Evolutionary conservation across 2,797 vertebrate genomes (phyloP), one percentile per base, ranked within the genome.

Genomic region (Smutsia gigantea): DNA sequence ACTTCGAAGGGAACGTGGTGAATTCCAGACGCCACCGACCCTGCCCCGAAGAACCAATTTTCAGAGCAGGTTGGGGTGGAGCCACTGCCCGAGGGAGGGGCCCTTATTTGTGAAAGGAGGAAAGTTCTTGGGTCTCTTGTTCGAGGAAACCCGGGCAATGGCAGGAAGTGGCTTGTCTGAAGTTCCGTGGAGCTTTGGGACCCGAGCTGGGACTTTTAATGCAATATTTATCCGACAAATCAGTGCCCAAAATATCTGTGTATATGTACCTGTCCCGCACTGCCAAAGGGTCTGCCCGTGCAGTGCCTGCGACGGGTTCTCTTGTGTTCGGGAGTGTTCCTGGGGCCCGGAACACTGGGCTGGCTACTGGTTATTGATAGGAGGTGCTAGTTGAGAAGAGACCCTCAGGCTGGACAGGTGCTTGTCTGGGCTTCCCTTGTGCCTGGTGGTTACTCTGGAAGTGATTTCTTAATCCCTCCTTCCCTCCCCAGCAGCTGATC

Each of bases 131-230:
- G 14, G 53, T 63, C 46, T 46, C 49, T 12, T 31, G 71, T 74
- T 34, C 23, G 64, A 75, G 64, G 75, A 19, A 81, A 71, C 39
- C 21, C 19, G 5, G 49, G 21, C 31, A 19, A 21, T 0, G 15
- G 75, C 37, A 51, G 93, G 86, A 96, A 87, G 29, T 93, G 86
- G 66, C 39, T 81, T 75, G 37, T 69, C 27, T 23, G 9, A 82
- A 78, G 29, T 95, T 51, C 55, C 39, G 4, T 7, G 23, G 34
- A 29, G 31, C 29, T 11, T 64, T 59, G 31, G 37, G 81, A 23
- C 15, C 34, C 9, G 3, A 63, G 25, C 71, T 61, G 59, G 81
- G 46, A 53, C 68, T 14, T 27, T 10, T 79, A 49, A 10, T 34
- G 27, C 53, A 27, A 0, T 83, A 23, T 83, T 61, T 93, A 55